Percentiles rank a stretch among this genome's conserved stretches.
phyloP scores from a whole-genome alignment of 1,140 invertebrate species.

The Drosophila lacertosa region DNA sequence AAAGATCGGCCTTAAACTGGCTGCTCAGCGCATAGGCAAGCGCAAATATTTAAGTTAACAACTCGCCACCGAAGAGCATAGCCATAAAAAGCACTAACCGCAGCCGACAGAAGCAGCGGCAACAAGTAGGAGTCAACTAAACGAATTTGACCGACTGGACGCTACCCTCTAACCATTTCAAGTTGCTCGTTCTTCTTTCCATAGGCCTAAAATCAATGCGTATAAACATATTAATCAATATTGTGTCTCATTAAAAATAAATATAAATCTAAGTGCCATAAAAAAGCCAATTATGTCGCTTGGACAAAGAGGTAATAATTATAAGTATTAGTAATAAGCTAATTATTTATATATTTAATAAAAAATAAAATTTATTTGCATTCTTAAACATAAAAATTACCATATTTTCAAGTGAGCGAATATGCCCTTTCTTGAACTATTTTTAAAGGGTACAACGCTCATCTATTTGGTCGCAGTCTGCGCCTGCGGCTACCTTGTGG shows the following conservation, averaged over 20 bases:
- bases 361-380: no score
- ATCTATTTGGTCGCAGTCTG: conserved; percentile 1
- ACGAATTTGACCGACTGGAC: no score
- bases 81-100: conserved; percentile 73
- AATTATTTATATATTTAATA: no score
- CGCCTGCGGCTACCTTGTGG: conserved; percentile 21
- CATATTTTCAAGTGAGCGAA: no score
- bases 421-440: not conserved
- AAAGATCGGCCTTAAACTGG: conserved; percentile 40
- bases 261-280: no score
- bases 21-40: conserved; percentile 39
- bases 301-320: no score
- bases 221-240: no score
- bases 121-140: not conserved
- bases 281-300: no score
- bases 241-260: no score
- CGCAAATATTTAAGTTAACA: conserved; percentile 79
- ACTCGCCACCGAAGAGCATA: conserved; percentile 59
- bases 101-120: conserved; percentile 19
- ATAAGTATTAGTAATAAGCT: no score
- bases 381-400: conserved; percentile 5
- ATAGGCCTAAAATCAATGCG: no score
- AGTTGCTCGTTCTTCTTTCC: no score
- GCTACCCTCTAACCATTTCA: not conserved
- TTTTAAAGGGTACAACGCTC: not conserved